Evolutionary conservation across 2,797 vertebrate species (phyloP).

Genomic region (Merluccius polli): DNA sequence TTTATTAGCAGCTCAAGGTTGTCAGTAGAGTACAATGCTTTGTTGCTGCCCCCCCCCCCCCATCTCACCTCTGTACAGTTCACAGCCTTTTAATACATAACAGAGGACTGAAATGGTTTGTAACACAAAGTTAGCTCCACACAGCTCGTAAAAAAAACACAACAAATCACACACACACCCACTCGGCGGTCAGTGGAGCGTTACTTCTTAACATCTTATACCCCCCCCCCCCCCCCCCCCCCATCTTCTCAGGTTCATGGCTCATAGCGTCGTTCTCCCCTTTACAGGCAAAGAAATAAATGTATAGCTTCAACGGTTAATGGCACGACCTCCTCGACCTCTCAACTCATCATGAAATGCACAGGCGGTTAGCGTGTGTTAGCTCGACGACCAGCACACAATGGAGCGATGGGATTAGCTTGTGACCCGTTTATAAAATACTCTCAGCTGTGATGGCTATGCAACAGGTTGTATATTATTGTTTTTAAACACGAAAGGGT

Average conservation of each 20-base stretch:
- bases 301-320: neutral
- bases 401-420: no score
- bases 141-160: neutral
- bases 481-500: neutral
- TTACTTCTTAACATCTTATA: neutral
- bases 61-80: neutral
- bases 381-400: no score
- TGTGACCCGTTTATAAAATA: no score
- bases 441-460: neutral
- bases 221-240: no score
- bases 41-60: neutral
- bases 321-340: neutral
- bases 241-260: neutral
- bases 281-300: neutral
- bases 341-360: no score
- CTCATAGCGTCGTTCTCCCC: neutral
- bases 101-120: neutral
- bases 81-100: neutral
- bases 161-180: neutral
- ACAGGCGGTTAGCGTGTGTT: no score
- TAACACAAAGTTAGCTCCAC: neutral
- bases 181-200: neutral
- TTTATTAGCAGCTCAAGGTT: slow-evolving; percentile 1
- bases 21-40: neutral
- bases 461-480: neutral